A percentile compares a stretch with the other conserved stretches of the same genome.
These are phyloP conservation scores for Turritopsis dohrnii DNA, from an alignment of 30 jellyfish, hydroid and myxozoan species.

Conservation along the genomic window DNA sequence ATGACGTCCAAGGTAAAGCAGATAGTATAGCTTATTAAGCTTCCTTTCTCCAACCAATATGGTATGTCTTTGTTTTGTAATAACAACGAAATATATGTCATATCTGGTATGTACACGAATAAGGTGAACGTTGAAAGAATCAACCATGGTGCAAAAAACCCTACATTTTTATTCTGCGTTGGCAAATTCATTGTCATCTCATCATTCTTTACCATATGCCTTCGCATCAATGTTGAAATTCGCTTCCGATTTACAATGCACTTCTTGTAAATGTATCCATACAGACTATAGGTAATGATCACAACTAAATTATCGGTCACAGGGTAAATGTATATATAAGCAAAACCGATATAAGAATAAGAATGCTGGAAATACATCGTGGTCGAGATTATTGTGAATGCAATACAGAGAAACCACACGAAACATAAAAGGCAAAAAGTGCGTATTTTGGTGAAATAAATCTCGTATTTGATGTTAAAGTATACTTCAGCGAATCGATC, in stretches of 20 bases:
- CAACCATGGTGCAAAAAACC: not conserved
- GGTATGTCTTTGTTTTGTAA: not conserved
- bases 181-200: not conserved
- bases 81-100: not conserved
- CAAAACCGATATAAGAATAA: not conserved
- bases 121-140: not conserved
- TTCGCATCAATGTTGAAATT: not conserved
- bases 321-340: not conserved
- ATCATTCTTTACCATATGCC: not conserved
- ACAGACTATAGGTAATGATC: not conserved
- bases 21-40: not conserved
- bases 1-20: not conserved
- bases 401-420: not conserved
- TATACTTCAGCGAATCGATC: not conserved
- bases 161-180: not conserved
- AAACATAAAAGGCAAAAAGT: not conserved
- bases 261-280: not conserved
- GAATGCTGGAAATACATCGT: not conserved
- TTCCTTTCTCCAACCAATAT: not conserved
- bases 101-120: not conserved
- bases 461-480: not conserved
- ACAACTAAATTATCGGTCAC: not conserved
- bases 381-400: not conserved
- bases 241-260: not conserved
- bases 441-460: not conserved